Conservation (phyloP, 2,113 vertebrate genomes). For the Fregetta grallaria region DNA sequence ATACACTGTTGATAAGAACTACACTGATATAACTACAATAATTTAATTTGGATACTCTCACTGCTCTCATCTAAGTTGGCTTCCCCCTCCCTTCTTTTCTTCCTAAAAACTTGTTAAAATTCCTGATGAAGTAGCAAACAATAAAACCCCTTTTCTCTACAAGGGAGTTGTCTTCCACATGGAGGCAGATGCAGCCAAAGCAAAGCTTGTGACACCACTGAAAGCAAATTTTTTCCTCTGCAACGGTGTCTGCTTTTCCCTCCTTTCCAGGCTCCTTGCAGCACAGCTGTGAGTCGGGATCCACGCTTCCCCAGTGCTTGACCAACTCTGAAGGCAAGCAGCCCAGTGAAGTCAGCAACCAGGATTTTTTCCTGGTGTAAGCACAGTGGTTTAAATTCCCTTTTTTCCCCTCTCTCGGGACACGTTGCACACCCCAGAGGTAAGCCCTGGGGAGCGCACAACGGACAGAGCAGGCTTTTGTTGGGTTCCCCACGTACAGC, state of each 20-base stretch:
- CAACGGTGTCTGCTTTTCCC: background rate
- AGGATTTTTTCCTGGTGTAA: background rate
- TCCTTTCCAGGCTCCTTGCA: background rate
- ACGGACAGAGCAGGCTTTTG: background rate
- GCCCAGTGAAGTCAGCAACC: background rate
- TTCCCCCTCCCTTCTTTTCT: background rate
- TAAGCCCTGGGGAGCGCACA: background rate
- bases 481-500: background rate
- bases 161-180: background rate
- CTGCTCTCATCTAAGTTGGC: background rate
- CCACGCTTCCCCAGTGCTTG: rapidly evolving
- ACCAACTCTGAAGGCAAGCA: background rate
- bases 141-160: background rate
- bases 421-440: background rate
- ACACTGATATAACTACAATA: background rate
- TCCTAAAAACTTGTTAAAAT: background rate
- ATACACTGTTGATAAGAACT: background rate
- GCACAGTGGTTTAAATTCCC: background rate
- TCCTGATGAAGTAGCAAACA: background rate
- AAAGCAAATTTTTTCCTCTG: background rate
- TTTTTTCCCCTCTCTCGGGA: background rate
- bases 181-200: background rate
- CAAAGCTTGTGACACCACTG: background rate
- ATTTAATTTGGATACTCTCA: background rate
- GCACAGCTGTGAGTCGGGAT: background rate